Conservation (phyloP, 2,113 vertebrate species). For the Ictidomys tridecemlineatus region DNA sequence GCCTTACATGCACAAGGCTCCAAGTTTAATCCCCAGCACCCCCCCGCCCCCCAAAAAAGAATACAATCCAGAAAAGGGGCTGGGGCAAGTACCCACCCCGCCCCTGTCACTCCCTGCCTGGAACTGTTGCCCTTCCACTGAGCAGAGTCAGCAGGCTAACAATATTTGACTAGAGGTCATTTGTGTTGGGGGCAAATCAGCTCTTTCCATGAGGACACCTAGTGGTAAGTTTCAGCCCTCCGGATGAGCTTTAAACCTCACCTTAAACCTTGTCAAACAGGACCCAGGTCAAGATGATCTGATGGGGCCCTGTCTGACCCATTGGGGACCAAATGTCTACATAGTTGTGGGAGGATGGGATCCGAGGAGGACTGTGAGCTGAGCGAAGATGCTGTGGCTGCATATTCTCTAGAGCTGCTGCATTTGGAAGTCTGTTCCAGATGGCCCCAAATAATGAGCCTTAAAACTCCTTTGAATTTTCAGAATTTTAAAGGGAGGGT, state of each 20-base stretch:
- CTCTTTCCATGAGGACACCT: background rate
- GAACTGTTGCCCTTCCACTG: background rate
- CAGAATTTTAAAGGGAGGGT: background rate
- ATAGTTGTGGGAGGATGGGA: no score
- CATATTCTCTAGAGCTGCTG: background rate
- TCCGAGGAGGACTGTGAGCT: background rate
- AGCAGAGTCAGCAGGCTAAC: background rate
- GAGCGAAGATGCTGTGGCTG: no score
- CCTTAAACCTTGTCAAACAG: background rate
- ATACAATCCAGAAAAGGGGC: background rate
- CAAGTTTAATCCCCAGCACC: no score
- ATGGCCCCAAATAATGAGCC: background rate
- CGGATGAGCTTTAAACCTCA: background rate
- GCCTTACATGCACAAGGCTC: no score
- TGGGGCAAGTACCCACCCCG: background rate
- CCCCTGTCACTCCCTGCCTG: no score
- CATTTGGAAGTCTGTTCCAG: background rate
- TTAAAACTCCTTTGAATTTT: conserved; percentile 24
- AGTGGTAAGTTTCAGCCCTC: background rate
- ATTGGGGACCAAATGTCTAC: no score
- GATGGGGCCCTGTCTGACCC: background rate
- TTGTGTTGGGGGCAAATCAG: background rate
- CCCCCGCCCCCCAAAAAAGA: no score
- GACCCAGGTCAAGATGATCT: background rate
- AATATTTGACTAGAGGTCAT: background rate